Conservation (phyloP, 2,888 invertebrate species). For the Boloria euphrosyne region DNA sequence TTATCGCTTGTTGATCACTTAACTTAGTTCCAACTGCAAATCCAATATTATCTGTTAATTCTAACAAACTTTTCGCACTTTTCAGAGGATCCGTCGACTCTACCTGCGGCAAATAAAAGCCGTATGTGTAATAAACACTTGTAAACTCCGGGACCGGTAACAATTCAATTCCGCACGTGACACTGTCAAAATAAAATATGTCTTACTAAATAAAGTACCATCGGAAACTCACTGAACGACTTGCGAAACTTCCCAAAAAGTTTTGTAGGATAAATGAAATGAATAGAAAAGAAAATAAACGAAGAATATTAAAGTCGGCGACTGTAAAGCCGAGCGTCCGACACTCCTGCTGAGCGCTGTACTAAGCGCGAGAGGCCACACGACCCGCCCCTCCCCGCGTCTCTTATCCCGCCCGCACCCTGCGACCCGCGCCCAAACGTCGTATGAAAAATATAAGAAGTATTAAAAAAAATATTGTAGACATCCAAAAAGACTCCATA, state of each 20-base stretch:
- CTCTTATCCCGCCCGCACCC: conserved; percentile 61
- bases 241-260: conserved; percentile 61
- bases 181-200: conserved; percentile 76
- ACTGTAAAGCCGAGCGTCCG: conserved; percentile 79
- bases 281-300: conserved; percentile 83
- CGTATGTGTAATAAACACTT: conserved; percentile 76
- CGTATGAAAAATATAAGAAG: conserved; percentile 63
- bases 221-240: conserved; percentile 60
- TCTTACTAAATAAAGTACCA: conserved; percentile 54
- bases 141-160: conserved; percentile 79
- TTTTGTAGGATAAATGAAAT: conserved; percentile 73
- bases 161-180: conserved; percentile 75
- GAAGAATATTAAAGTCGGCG: conserved; percentile 80
- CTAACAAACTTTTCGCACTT: conserved; percentile 49
- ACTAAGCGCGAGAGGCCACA: conserved; percentile 79
- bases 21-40: conserved; percentile 44
- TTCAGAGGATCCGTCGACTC: conserved; percentile 68
- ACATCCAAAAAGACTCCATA: not conserved
- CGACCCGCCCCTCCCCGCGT: conserved; percentile 67
- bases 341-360: conserved; percentile 81
- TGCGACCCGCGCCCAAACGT: conserved; percentile 67
- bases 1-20: conserved; percentile 50
- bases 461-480: conserved; percentile 57
- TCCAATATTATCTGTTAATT: conserved; percentile 38
- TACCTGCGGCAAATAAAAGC: conserved; percentile 74